phyloP scores from a whole-genome alignment of 2,113 vertebrate genomes.

The Suricata suricatta region DNA sequence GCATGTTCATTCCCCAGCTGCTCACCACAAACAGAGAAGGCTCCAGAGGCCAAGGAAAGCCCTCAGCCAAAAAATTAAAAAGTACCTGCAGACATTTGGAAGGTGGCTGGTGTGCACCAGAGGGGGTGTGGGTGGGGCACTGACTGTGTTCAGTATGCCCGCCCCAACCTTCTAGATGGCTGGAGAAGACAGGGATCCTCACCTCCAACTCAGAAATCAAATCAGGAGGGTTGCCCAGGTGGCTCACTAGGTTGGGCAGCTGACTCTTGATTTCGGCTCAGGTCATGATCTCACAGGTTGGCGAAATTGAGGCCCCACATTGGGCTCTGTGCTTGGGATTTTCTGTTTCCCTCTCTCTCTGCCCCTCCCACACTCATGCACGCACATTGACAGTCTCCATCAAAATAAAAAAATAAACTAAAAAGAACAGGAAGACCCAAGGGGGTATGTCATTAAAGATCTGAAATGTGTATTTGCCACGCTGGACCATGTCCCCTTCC shows the following conservation, averaged over 20 bases:
- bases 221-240: not conserved
- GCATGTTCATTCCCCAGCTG: not conserved
- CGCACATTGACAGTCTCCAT: too few relatives aligned
- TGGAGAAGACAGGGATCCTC: not conserved
- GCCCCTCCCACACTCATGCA: too few relatives aligned
- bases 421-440: not conserved
- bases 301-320: too few relatives aligned
- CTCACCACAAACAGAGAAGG: not conserved
- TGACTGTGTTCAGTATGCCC: fast-evolving
- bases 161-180: not conserved
- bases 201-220: not conserved
- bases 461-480: not conserved
- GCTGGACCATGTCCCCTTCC: fast-evolving
- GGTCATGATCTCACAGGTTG: too few relatives aligned
- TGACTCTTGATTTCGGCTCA: too few relatives aligned
- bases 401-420: too few relatives aligned
- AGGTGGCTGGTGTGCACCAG: not conserved
- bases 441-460: not conserved
- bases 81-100: not conserved
- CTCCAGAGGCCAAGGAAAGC: not conserved
- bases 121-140: fast-evolving
- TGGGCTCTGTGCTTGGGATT: too few relatives aligned
- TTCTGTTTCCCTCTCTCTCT: too few relatives aligned
- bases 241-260: too few relatives aligned
- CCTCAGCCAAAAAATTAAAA: not conserved